These are phyloP conservation scores for fruit fly (Drosophila melanogaster) DNA, from an alignment of 1,140 invertebrate species.

Conservation along the genomic window DNA sequence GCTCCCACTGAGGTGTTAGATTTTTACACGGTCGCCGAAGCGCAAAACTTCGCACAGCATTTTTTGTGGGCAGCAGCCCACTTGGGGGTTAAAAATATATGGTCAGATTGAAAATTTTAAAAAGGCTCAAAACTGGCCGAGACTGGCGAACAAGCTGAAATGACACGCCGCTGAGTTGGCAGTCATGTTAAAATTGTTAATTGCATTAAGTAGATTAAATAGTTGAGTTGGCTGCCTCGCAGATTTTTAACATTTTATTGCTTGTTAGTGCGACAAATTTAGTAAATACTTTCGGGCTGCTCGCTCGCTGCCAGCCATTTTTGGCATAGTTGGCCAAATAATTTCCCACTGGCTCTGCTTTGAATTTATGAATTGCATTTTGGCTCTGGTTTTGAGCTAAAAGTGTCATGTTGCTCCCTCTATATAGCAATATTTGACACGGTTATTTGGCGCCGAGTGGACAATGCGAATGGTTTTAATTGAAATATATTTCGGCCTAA, in stretches of 20 bases:
- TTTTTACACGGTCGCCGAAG: slow-evolving; percentile 53
- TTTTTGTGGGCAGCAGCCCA: not conserved
- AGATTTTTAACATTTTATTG: slow-evolving; percentile 84
- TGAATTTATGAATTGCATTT: slow-evolving; percentile 74
- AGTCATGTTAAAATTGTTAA: slow-evolving; percentile 84
- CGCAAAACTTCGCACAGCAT: slow-evolving; percentile 58
- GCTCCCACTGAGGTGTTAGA: slow-evolving; percentile 54
- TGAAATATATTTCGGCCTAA: slow-evolving; percentile 21
- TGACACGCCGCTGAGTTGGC: slow-evolving; percentile 64
- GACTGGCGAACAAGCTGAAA: slow-evolving; percentile 37
- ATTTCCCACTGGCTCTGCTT: slow-evolving; percentile 24
- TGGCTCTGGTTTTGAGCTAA: slow-evolving; percentile 49
- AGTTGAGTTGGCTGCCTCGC: slow-evolving; percentile 61
- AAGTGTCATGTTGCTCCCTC: slow-evolving; percentile 72
- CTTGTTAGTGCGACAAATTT: slow-evolving; percentile 84
- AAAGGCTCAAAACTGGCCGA: slow-evolving; percentile 49
- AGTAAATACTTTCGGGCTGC: slow-evolving; percentile 74
- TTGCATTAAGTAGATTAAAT: slow-evolving; percentile 84
- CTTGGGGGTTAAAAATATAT: slow-evolving; percentile 24
- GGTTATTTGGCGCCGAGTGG: slow-evolving; percentile 43
- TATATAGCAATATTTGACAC: slow-evolving; percentile 81
- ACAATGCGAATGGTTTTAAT: slow-evolving; percentile 31
- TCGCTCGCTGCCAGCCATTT: slow-evolving; percentile 39
- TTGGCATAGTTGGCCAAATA: slow-evolving; percentile 49
- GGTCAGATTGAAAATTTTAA: slow-evolving; percentile 50